Evolutionary conservation across 2,113 vertebrate genomes (phyloP).

Genomic region (Urocynchramus pylzowi): DNA sequence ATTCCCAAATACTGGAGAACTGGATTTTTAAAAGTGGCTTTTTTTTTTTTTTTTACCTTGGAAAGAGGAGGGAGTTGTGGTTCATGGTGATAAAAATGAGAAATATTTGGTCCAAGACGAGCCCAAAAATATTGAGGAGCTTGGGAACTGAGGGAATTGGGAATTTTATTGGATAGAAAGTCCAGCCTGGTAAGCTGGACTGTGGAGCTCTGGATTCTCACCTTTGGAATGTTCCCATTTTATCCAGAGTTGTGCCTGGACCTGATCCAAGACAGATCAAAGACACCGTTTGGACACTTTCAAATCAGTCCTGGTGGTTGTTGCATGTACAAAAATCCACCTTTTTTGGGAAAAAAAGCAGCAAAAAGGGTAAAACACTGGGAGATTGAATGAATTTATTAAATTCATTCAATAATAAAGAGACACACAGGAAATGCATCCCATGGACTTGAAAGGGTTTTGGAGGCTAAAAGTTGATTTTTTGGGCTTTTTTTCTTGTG

Average conservation of each 20-base stretch:
- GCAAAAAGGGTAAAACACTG: background rate
- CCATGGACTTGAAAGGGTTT: background rate
- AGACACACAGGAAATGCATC: background rate
- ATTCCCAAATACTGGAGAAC: background rate
- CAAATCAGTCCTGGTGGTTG: background rate
- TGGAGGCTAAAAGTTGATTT: background rate
- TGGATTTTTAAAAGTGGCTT: background rate
- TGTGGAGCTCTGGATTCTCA: background rate
- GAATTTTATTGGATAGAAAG: background rate
- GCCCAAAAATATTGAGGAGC: background rate
- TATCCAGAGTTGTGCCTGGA: background rate
- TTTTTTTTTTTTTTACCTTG: background rate
- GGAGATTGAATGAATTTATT: background rate
- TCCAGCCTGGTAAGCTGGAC: background rate
- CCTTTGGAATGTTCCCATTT: background rate
- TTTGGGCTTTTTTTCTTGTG: background rate
- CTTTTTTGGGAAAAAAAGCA: background rate
- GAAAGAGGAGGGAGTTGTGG: background rate
- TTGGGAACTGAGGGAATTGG: background rate
- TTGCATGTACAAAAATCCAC: background rate
- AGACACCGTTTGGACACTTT: background rate
- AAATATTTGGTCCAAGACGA: background rate
- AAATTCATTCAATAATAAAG: background rate
- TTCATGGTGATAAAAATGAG: background rate
- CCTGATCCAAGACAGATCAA: background rate